A percentile compares a stretch with the other conserved stretches of the same genome.
Evolutionary conservation across 2,888 invertebrate genomes (phyloP).

Genomic region (Eurytoma adleriae): DNA sequence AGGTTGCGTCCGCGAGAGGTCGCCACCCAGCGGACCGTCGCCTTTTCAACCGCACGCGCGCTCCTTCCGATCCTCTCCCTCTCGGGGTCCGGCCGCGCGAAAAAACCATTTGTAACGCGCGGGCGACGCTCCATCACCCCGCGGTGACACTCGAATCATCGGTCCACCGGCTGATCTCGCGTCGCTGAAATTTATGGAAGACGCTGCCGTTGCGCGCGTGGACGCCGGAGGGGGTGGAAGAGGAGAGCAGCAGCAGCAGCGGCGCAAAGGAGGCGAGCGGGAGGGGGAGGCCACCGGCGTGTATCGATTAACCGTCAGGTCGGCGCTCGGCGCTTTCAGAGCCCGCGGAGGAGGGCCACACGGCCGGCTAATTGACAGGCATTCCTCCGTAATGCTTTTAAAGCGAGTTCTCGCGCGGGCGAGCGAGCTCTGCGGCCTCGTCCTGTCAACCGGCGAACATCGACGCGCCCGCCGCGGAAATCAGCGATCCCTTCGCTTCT

Average conservation of each 20-base stretch:
- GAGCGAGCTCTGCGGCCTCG: neutral
- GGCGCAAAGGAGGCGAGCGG: neutral
- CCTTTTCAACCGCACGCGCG: neutral
- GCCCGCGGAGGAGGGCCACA: constrained; percentile 5
- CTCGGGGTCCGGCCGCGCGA: neutral
- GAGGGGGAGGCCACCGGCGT: constrained; percentile 56
- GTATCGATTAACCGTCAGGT: constrained; percentile 74
- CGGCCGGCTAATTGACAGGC: constrained; percentile 50
- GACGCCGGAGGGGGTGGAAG: neutral
- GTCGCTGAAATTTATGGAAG: too few species aligned
- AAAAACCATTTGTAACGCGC: neutral
- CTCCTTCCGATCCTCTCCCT: neutral
- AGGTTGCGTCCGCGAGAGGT: constrained; percentile 53
- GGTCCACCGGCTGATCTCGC: too few species aligned
- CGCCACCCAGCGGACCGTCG: constrained; percentile 12
- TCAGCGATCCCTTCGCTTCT: neutral
- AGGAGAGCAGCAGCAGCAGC: neutral
- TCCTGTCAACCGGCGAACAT: neutral
- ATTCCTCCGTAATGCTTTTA: constrained; percentile 51
- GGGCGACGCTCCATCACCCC: neutral
- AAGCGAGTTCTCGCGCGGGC: neutral
- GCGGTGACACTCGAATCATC: neutral
- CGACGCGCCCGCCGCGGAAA: neutral
- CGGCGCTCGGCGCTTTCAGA: constrained; percentile 54
- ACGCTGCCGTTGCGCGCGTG: neutral